These are phyloP conservation scores for Chelonia mydas DNA, from an alignment of 2,797 vertebrate genomes.

Conservation along the genomic window DNA sequence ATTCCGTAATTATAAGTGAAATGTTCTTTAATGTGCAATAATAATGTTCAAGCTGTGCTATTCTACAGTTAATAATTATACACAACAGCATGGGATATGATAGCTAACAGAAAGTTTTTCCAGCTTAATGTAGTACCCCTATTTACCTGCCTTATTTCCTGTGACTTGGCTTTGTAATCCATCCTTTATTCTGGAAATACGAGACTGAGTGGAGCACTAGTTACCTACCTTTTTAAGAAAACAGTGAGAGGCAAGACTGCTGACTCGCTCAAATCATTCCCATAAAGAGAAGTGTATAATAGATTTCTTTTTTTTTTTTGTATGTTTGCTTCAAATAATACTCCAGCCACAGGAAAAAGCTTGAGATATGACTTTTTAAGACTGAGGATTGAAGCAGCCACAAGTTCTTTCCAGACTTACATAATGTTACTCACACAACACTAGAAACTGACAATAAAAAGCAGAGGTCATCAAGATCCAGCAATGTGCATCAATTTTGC, in stretches of 20 bases:
- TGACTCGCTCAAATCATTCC: constrained; percentile 69
- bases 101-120: constrained; percentile 80
- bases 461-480: constrained; percentile 45
- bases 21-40: constrained; percentile 89
- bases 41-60: constrained; percentile 88
- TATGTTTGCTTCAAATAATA: constrained; percentile 36
- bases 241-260: constrained; percentile 64
- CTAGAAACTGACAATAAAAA: background rate
- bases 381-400: constrained; percentile 43
- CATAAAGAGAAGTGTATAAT: constrained; percentile 56
- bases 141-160: constrained; percentile 54
- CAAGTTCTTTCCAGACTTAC: constrained; percentile 31
- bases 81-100: constrained; percentile 86
- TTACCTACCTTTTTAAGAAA: constrained; percentile 70
- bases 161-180: constrained; percentile 62
- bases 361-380: constrained; percentile 31
- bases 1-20: constrained; percentile 90
- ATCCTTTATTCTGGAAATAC: constrained; percentile 68
- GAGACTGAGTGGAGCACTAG: constrained; percentile 36
- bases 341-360: constrained; percentile 22
- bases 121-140: constrained; percentile 69
- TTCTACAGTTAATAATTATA: constrained; percentile 92
- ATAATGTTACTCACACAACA: constrained; percentile 8
- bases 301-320: constrained; percentile 27
- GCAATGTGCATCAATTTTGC: constrained; percentile 39